Evolutionary conservation across 2,113 vertebrate species (phyloP), one percentile per base, ranked within the genome.

Genomic region (Agapornis roseicollis): DNA sequence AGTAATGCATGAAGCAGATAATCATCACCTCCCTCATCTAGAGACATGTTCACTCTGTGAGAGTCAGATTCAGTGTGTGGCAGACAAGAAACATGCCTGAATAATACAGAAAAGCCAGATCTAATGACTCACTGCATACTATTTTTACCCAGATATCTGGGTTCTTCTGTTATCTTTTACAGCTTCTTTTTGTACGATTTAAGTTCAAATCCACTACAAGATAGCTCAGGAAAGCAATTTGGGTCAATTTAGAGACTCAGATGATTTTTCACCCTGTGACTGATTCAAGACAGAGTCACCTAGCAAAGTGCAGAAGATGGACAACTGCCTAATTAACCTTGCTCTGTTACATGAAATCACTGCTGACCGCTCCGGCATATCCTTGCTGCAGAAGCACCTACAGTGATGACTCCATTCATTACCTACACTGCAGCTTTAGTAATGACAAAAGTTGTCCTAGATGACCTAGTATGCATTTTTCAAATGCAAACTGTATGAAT

Each of bases 51-150:
- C 73, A 35, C 17, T 66, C 70, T 42, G 12, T 52, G 65, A 92
- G 86, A 90, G 27, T 81, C 85, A 94, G 73, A 92, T 73, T 74
- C 17, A 37, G 76, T 47, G 58, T 76, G 88, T 71, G 66, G 44
- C 77, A 93, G 90, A 96, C 85, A 87, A 85, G 49, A 95, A 93
- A 72, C 4, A 4, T 87, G 53, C 49, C 61, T 92, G 77, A 93
- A 94, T 87, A 69, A 86, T 41, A 84, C 22, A 88, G 90, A 66
- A 86, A 92, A 96, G 53, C 25, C 73, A 76, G 13, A 89, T 76
- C 44, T 84, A 94, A 92, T 96, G 77, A 96, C 77, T 92, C 69
- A 94, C 47, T 68, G 28, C 47, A 56, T 63, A 33, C 52, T 93
- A 58, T 66, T 93, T 95, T 89, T 85, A 93, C 31, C 17, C 27